phyloP scores from a whole-genome alignment of 2,888 invertebrate species.

The Galeruca laticollis region DNA sequence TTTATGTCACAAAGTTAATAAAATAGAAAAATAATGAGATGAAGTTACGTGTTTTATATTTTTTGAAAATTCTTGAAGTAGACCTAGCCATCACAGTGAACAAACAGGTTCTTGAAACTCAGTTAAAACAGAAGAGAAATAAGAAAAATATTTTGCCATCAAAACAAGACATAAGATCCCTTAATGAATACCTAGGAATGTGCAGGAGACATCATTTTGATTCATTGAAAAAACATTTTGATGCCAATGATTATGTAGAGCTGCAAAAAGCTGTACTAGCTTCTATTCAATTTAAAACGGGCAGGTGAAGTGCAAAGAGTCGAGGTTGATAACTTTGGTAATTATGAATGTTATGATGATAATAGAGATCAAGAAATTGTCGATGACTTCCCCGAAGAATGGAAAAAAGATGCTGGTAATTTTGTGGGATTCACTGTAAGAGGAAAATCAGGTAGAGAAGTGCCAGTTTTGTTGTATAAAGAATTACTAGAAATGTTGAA shows the following conservation, averaged over 20 bases:
- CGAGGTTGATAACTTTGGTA: no score
- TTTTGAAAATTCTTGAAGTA: slow-evolving; percentile 13
- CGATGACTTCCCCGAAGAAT: slow-evolving; percentile 18
- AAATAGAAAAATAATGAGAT: slow-evolving; percentile 3
- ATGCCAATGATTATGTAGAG: background rate
- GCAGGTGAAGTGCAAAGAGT: no score
- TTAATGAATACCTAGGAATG: background rate
- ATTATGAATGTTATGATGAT: slow-evolving; percentile 20
- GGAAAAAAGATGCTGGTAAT: slow-evolving; percentile 16
- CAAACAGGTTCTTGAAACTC: background rate
- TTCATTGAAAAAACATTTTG: background rate
- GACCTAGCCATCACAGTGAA: background rate
- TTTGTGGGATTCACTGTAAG: slow-evolving; percentile 25
- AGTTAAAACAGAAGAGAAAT: background rate
- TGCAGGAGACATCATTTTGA: slow-evolving; percentile 3
- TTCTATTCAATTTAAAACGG: slow-evolving; percentile 14
- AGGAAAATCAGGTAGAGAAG: slow-evolving; percentile 24
- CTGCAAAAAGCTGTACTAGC: slow-evolving; percentile 9
- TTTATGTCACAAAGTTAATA: slow-evolving; percentile 16
- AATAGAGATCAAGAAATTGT: slow-evolving; percentile 10
- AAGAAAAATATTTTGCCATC: background rate
- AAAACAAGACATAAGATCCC: background rate
- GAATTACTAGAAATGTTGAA: slow-evolving; percentile 7
- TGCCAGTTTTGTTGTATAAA: no score
- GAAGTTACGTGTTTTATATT: background rate